Conservation (phyloP, 2,113 vertebrate species). For the Boulengerochromis microlepis region DNA sequence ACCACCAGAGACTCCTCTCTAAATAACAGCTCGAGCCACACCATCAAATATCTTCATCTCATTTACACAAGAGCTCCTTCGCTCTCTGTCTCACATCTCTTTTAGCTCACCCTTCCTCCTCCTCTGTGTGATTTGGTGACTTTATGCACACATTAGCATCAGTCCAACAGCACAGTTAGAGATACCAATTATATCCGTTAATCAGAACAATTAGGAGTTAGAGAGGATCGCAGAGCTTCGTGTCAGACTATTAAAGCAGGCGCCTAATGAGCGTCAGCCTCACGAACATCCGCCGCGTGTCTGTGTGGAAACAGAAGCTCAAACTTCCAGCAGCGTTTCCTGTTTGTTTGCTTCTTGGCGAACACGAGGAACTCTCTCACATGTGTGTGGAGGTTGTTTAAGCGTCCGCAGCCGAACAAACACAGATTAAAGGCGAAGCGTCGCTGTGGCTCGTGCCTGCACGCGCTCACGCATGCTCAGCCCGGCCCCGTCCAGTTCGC, state of each 20-base stretch:
- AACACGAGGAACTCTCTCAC: not conserved
- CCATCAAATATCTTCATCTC: constrained; percentile 52
- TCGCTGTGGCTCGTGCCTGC: not conserved
- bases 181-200: constrained; percentile 61
- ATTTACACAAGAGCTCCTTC: constrained; percentile 24
- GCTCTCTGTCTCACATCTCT: not conserved
- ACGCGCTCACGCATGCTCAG: not conserved
- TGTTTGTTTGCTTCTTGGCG: not conserved
- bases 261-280: constrained; percentile 56
- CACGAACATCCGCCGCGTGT: not conserved
- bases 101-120: not conserved
- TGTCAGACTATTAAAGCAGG: constrained; percentile 62
- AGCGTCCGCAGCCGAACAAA: constrained; percentile 14
- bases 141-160: constrained; percentile 37
- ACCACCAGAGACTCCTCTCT: constrained; percentile 14
- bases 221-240: constrained; percentile 44
- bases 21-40: constrained; percentile 44
- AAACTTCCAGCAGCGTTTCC: not conserved
- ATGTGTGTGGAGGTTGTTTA: not conserved
- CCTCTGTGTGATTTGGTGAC: constrained; percentile 29
- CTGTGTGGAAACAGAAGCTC: not conserved
- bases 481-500: not conserved
- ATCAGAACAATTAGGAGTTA: constrained; percentile 69
- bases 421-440: constrained; percentile 26
- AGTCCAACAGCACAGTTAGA: constrained; percentile 32